phyloP scores from a whole-genome alignment of 2,113 vertebrate species.

The Ceyx margarethae region DNA sequence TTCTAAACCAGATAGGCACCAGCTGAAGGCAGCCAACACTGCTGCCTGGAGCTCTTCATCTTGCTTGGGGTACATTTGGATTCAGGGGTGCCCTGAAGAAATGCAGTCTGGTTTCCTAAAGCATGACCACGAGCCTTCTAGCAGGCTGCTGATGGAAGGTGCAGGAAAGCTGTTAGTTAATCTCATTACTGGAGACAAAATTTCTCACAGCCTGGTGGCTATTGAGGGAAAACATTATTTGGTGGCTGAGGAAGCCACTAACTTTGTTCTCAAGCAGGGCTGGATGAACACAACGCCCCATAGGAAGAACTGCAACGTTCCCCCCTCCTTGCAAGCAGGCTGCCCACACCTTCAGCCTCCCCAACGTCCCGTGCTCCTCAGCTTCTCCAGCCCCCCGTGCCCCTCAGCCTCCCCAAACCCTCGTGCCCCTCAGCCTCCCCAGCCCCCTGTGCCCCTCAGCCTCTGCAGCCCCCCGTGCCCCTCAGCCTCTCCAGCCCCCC shows the following conservation, averaged over 20 bases:
- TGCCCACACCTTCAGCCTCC: not conserved
- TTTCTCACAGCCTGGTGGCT: not conserved
- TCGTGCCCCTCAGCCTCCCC: no score
- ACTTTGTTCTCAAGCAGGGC: not conserved
- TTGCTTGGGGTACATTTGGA: not conserved
- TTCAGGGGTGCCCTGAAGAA: not conserved
- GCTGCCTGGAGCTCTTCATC: rapidly evolving
- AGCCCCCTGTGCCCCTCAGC: no score
- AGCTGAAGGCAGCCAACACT: not conserved
- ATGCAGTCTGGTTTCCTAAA: not conserved
- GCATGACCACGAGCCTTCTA: not conserved
- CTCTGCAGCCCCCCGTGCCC: no score
- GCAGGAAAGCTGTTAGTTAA: not conserved
- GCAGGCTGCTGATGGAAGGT: not conserved
- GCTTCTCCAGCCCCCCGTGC: no score
- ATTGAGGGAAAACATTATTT: not conserved
- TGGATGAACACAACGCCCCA: not conserved
- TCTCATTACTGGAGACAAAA: not conserved
- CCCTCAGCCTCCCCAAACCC: no score
- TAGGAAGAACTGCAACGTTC: not conserved
- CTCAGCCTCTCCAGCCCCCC: no score
- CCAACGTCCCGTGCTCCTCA: not conserved
- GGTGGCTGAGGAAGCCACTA: not conserved
- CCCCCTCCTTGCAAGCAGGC: not conserved
- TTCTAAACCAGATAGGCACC: not conserved